Base-by-base conservation (phyloP, 2,888 invertebrate genomes). In the Julus scanicus region DNA sequence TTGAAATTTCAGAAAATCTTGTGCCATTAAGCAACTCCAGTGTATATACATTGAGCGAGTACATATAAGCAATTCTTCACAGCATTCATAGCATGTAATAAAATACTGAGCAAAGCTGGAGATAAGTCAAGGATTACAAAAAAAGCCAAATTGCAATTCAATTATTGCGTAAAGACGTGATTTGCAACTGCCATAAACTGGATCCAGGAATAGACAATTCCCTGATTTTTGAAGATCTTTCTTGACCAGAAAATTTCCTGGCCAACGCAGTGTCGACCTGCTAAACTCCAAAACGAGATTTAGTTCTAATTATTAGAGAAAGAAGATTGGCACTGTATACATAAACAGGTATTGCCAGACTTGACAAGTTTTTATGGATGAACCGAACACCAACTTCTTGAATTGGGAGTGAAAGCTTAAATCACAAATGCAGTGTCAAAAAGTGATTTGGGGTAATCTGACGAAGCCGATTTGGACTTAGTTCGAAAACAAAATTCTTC, bases 51-150 rank as follows among this genome's bases (percentile, higher is more conserved):
- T 71, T 71, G 71, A 71, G 71, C 71, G 71, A 71, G 9, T 29
- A 29, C 44, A 71, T n/a, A 29, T 29, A 71, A 71, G 71, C 20
- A n/a, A 11, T 9, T 29, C 71, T 29, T 71, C 13, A 3, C 29
- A 71, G 11, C 29, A 29, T 29, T 44, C 8, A 8, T 5, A 8
- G 37, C 1, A n/a, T 63, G 20, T 63, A n/a, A 63, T 6, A 29
- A 29, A n/a, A 53, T 53, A 53, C 29, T 49, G 85, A 85, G 49
- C 44, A 85, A 85, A 85, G 49, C n/a, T 9, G 49, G 20, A 37
- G 48, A 85, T 40, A 85, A 85, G 40, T 44, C 44, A 44, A 44
- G 1, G 0, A n/a, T 71, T 71, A 71, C n/a, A 29, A 71, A 71
- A 71, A 80, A 85, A 8, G 49, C 49, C 2, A 9, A 2, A 20